Evolutionary conservation across 1,140 invertebrate species (phyloP).

Genomic region (Drosophila equinoxialis): DNA sequence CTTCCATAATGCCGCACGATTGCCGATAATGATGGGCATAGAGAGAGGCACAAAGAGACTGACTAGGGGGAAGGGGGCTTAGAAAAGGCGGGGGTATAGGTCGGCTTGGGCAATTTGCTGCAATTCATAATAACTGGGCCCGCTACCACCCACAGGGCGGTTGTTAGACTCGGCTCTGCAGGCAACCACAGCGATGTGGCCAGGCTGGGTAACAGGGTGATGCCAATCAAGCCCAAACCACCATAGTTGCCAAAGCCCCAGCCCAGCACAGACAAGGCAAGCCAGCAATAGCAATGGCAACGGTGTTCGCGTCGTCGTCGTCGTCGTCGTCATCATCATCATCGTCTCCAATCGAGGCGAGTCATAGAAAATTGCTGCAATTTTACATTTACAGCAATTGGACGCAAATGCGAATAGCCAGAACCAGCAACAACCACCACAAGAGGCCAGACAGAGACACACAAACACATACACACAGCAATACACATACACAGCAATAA

Average conservation of each 20-base stretch:
- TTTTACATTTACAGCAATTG: slow-evolving; percentile 81
- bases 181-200: slow-evolving; percentile 4
- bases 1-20: slow-evolving; percentile 60
- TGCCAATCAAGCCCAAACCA: slow-evolving; percentile 53
- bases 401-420: slow-evolving; percentile 58
- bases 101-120: slow-evolving; percentile 60
- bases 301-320: slow-evolving; percentile 56
- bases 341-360: slow-evolving; percentile 65
- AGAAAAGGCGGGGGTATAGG: neutral
- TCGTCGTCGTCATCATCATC: slow-evolving; percentile 16
- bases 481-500: too few relatives aligned
- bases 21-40: slow-evolving; percentile 44
- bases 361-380: slow-evolving; percentile 80
- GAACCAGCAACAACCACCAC: slow-evolving; percentile 21
- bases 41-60: slow-evolving; percentile 2
- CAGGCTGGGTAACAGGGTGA: slow-evolving; percentile 19
- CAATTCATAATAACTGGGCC: slow-evolving; percentile 76
- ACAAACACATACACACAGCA: too few relatives aligned
- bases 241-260: slow-evolving; percentile 37
- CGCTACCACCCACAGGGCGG: slow-evolving; percentile 77
- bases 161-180: slow-evolving; percentile 49
- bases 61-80: neutral
- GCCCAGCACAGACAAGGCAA: slow-evolving; percentile 8
- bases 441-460: slow-evolving; percentile 18
- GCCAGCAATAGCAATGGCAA: neutral